These are phyloP conservation scores for Lepidothrix coronata DNA, from an alignment of 2,113 vertebrate genomes.

Conservation along the genomic window DNA sequence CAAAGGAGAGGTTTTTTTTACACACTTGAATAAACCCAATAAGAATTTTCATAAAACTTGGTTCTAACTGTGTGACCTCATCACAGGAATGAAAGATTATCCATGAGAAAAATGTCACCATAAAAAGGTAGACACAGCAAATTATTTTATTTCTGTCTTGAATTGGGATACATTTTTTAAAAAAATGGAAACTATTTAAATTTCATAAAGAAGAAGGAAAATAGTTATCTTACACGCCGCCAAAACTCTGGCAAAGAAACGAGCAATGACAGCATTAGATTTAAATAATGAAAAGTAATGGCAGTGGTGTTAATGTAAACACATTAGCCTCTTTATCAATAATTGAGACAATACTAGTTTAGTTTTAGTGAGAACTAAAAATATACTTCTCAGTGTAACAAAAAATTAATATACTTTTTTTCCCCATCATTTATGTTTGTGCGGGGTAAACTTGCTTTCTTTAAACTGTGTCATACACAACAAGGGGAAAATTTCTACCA, in stretches of 20 bases:
- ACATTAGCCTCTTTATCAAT: neutral
- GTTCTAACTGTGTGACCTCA: neutral
- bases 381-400: neutral
- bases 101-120: neutral
- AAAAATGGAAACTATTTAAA: neutral
- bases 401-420: neutral
- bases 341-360: neutral
- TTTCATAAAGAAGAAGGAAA: neutral
- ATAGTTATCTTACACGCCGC: too few relatives aligned
- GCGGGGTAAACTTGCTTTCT: neutral
- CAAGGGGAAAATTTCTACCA: neutral
- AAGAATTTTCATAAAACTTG: neutral
- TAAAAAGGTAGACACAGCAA: neutral
- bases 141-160: neutral
- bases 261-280: neutral
- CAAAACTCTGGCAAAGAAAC: neutral
- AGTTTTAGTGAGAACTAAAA: neutral
- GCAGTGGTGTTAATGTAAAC: neutral
- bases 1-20: neutral
- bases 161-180: neutral
- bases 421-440: neutral
- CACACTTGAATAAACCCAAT: neutral
- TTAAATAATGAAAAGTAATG: neutral
- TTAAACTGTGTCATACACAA: neutral
- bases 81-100: neutral